Evolutionary conservation across 2,888 invertebrate species (phyloP).

Genomic region (Sinhomidia bicolor): DNA sequence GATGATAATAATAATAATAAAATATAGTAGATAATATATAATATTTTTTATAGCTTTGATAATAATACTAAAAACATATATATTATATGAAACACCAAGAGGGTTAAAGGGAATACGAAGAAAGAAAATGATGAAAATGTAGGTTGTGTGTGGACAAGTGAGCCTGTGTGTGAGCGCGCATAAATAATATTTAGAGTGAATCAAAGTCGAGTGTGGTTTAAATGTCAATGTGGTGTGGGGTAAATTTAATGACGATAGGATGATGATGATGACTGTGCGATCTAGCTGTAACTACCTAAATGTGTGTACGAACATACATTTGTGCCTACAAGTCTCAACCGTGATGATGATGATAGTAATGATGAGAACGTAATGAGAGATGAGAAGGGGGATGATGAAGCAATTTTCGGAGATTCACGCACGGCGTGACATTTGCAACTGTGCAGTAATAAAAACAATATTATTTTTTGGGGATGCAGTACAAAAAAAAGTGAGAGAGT

Average conservation of each 20-base stretch:
- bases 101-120: not conserved
- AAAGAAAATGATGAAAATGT: slow-evolving; percentile 1
- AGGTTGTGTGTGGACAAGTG: slow-evolving; percentile 15
- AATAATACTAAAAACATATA: not conserved
- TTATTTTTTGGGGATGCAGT: slow-evolving; percentile 1
- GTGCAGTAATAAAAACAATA: slow-evolving; percentile 57
- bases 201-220: slow-evolving; percentile 53
- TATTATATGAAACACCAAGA: not conserved
- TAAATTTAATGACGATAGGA: slow-evolving; percentile 19
- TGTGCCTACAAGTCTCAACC: too few relatives aligned
- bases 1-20: not conserved
- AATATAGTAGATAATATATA: too few relatives aligned
- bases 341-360: not conserved
- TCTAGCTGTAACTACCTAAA: not conserved
- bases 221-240: slow-evolving; percentile 52
- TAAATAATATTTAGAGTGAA: slow-evolving; percentile 34
- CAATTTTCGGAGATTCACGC: slow-evolving; percentile 72
- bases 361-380: not conserved
- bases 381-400: slow-evolving; percentile 61
- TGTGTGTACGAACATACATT: too few relatives aligned
- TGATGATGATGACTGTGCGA: slow-evolving; percentile 20
- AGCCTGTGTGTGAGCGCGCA: slow-evolving; percentile 2
- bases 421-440: slow-evolving; percentile 70
- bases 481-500: slow-evolving; percentile 8
- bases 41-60: slow-evolving; percentile 23